Evolutionary conservation across 2,113 vertebrate genomes (phyloP).

Genomic region (Motacilla tschutschensis): DNA sequence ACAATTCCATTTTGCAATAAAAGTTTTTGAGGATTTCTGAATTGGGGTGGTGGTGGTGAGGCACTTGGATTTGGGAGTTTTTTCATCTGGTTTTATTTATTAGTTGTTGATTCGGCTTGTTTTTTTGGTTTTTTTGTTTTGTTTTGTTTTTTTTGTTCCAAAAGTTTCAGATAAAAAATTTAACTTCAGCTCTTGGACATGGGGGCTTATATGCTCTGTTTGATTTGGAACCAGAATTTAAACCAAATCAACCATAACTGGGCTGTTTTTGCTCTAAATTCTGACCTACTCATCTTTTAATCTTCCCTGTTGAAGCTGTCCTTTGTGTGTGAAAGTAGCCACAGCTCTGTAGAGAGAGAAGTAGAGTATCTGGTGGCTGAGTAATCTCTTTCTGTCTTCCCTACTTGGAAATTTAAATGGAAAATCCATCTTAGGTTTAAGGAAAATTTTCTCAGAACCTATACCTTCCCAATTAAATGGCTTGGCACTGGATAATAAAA

Average conservation of each 20-base stretch:
- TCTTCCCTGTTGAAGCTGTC: not conserved
- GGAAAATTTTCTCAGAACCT: not conserved
- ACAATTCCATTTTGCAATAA: not conserved
- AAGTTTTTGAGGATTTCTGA: not conserved
- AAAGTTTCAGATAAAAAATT: not conserved
- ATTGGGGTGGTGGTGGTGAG: not conserved
- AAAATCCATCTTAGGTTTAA: not conserved
- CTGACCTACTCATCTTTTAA: not conserved
- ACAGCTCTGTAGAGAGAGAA: not conserved
- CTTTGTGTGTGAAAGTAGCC: not conserved
- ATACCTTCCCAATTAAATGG: not conserved
- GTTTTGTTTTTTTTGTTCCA: not conserved
- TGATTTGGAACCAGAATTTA: not conserved
- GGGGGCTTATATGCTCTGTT: not conserved
- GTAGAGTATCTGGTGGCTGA: not conserved
- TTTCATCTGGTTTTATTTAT: not conserved
- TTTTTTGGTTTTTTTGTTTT: not conserved
- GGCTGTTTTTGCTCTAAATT: not conserved
- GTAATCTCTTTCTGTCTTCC: not conserved
- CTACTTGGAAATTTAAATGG: slow-evolving; percentile 9
- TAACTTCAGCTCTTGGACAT: not conserved
- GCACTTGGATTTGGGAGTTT: not conserved
- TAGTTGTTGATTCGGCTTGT: not conserved
- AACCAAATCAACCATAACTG: not conserved
- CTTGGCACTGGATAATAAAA: not conserved